Evolutionary conservation across 2,888 invertebrate genomes (phyloP).

Genomic region (Cetonia aurata): DNA sequence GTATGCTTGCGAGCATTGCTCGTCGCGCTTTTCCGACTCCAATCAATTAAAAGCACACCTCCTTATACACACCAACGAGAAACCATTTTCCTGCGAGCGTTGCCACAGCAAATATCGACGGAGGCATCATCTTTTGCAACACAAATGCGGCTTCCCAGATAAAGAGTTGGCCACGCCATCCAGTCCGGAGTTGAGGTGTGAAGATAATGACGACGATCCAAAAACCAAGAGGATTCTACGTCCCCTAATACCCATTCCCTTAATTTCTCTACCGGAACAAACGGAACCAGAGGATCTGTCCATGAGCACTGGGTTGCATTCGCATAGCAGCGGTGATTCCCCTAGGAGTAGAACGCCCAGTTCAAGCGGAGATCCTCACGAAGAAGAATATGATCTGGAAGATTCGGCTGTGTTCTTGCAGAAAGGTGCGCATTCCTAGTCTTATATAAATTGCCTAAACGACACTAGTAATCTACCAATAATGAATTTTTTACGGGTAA

Average conservation of each 20-base stretch:
- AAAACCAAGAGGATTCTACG: conserved; percentile 68
- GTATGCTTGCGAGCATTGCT: conserved; percentile 84
- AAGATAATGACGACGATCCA: conserved; percentile 61
- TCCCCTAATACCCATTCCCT: conserved; percentile 61
- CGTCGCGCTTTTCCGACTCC: conserved; percentile 89
- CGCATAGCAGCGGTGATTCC: conserved; percentile 67
- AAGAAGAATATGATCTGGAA: conserved; percentile 65
- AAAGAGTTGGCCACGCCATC: conserved; percentile 50
- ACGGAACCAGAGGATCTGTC: conserved; percentile 93
- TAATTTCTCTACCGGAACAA: conserved; percentile 77
- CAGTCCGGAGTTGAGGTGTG: conserved; percentile 55
- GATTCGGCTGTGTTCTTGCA: conserved; percentile 9
- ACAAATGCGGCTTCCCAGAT: conserved; percentile 76
- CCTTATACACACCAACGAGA: conserved; percentile 90
- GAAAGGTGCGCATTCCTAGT: conserved; percentile 43
- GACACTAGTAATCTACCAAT: conserved; percentile 10
- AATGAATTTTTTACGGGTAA: conserved; percentile 55
- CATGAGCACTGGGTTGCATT: conserved; percentile 72
- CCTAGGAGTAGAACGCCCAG: conserved; percentile 65
- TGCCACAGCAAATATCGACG: conserved; percentile 85
- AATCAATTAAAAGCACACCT: conserved; percentile 93
- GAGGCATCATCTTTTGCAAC: conserved; percentile 87
- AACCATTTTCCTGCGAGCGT: conserved; percentile 85
- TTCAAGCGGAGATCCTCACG: conserved; percentile 67
- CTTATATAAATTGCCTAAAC: conserved; percentile 3